Conservation (phyloP, 2,113 vertebrate species). For the Calyptomena viridis region DNA sequence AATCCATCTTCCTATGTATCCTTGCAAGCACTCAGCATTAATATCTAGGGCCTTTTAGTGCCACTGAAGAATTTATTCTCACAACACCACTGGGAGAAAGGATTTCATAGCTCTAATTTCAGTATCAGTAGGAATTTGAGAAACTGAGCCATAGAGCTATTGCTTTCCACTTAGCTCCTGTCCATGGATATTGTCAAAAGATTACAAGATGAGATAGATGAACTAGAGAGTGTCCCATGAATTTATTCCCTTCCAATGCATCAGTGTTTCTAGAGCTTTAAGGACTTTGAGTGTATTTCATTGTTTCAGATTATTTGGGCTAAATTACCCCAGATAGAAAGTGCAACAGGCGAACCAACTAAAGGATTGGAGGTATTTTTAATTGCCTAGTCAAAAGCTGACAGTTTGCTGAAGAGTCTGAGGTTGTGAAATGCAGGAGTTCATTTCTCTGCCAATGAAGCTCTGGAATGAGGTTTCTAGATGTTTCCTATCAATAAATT, state of each 20-base stretch:
- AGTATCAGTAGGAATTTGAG: not conserved
- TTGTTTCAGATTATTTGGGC: not conserved
- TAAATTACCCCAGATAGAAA: not conserved
- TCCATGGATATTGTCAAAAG: not conserved
- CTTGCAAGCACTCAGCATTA: conserved; percentile 2
- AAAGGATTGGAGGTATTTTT: not conserved
- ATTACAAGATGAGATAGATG: not conserved
- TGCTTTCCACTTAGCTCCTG: conserved; percentile 8
- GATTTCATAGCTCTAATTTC: conserved; percentile 31
- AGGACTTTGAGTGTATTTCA: not conserved
- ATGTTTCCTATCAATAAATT: conserved; percentile 35
- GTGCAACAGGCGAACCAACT: not conserved
- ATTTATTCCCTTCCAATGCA: not conserved
- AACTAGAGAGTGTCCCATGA: not conserved
- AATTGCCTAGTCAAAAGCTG: not conserved
- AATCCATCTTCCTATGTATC: not conserved
- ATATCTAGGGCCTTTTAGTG: conserved; percentile 28
- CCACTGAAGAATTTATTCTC: conserved; percentile 30
- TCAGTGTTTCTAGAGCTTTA: not conserved
- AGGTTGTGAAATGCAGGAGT: not conserved
- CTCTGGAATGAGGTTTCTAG: conserved; percentile 7
- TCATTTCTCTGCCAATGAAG: not conserved
- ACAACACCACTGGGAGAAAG: not conserved
- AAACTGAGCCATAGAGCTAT: not conserved
- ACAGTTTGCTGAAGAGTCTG: not conserved